Base-by-base conservation (phyloP, 2,113 vertebrate genomes). In the Myodes glareolus region DNA sequence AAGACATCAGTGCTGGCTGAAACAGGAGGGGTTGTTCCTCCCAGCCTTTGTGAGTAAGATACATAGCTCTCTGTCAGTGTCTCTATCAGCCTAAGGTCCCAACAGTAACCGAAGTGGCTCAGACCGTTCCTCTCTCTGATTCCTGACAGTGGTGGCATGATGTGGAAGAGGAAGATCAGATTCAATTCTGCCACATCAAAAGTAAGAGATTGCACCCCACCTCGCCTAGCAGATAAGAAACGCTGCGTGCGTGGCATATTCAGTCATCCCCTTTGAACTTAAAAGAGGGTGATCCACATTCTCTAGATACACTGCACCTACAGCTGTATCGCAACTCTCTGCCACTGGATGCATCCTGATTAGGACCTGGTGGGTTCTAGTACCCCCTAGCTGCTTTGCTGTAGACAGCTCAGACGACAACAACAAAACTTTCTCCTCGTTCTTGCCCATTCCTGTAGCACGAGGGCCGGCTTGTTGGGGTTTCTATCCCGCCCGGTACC, bases 171-270 rank as follows among this genome's bases (percentile, higher is more conserved):
- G 12, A 72, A 81, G 47, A 96, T 77, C 21, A 21, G 14, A 58
- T 17, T 81, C 36, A 4, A 84, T 58, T n/a, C 78, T n/a, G 12
- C 47, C 58, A 27, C 70, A 42, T 91, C 39, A 31, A 89, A 80
- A 77, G 29, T 29, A 65, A 25, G 39, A 77, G 23, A 85, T 23
- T 52, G 42, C 7, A 47, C 87, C 23, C 39, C 36, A 45, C 47
- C 95, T 47, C 61, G 29, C 80, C 47, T 81, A 78, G 52, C 76
- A 78, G 65, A 86, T 87, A 85, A 73, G 65, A 82, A 88, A 73
- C 25, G 68, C 29, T 14, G 39, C 2, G 4, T 85, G 29, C 58
- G 13, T 73, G 36, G 25, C 27, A 33, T 92, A 12, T 45, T 39
- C 31, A 12, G 33, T n/a, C 52, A 58, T 58, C 13, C 19, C 39